phyloP scores from a whole-genome alignment of 2,797 vertebrate species.

The Scolopax rusticola region DNA sequence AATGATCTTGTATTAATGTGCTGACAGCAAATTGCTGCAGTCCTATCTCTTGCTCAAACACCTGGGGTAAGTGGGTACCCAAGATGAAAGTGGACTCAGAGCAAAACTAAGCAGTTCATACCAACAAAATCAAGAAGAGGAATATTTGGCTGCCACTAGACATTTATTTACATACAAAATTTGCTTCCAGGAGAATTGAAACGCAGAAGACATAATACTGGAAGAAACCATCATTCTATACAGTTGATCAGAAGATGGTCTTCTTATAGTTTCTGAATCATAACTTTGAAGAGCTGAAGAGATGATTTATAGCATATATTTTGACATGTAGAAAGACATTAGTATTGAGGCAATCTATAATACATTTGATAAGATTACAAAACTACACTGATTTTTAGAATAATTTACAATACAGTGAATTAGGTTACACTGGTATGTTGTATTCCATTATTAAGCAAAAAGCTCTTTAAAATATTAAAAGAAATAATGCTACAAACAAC shows the following conservation, averaged over 20 bases:
- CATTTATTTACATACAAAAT: neutral
- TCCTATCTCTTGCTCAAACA: neutral
- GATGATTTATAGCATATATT: neutral
- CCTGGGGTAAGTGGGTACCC: neutral
- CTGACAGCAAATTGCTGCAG: neutral
- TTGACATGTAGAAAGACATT: neutral
- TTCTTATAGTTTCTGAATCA: neutral
- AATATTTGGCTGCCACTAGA: fast-evolving
- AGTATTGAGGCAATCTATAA: neutral
- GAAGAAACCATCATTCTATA: neutral
- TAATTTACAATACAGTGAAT: neutral
- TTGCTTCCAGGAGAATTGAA: neutral
- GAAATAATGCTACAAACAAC: neutral
- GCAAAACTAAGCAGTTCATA: neutral
- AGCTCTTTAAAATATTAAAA: neutral
- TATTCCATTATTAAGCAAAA: neutral
- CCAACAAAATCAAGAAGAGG: neutral
- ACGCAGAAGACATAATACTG: neutral
- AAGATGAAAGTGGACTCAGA: neutral
- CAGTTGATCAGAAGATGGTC: neutral
- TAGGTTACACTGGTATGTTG: neutral
- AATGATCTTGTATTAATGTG: neutral
- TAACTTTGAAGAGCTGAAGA: neutral
- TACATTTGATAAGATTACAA: neutral
- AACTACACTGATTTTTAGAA: neutral